Percentiles rank a stretch among this genome's conserved stretches.
These are phyloP conservation scores for Corynorhinus townsendii DNA, from an alignment of 2,113 vertebrate genomes.

Conservation along the genomic window DNA sequence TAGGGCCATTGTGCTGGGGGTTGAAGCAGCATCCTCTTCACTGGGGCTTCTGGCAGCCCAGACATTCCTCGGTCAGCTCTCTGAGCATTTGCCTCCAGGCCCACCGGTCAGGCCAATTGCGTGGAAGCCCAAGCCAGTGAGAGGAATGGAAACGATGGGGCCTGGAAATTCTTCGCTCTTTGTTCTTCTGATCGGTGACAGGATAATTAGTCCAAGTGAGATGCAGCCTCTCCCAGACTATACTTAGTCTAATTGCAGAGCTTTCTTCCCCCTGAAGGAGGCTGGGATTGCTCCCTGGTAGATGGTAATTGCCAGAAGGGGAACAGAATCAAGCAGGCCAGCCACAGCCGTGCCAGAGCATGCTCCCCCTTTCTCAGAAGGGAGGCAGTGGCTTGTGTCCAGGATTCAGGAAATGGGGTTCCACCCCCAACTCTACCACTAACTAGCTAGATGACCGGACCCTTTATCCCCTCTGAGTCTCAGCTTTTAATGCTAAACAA, in stretches of 20 bases:
- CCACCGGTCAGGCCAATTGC: neutral
- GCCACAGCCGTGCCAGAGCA: neutral
- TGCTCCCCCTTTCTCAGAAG: neutral
- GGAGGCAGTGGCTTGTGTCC: no score
- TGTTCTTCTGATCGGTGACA: slow-evolving; percentile 54
- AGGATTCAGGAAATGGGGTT: neutral
- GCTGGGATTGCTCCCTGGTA: neutral
- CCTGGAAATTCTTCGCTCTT: slow-evolving; percentile 37
- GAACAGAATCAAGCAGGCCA: neutral
- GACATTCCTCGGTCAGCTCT: neutral
- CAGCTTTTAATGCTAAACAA: neutral
- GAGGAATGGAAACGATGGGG: slow-evolving; percentile 1
- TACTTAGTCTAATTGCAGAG: slow-evolving; percentile 64
- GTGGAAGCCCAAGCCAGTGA: neutral
- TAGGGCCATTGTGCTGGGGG: neutral
- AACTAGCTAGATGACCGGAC: no score
- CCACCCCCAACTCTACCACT: no score
- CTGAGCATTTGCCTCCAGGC: neutral
- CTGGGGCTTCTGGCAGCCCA: neutral
- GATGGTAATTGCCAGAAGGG: neutral
- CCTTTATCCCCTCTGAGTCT: neutral
- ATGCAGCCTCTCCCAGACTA: slow-evolving; percentile 14
- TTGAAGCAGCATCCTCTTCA: rapidly evolving
- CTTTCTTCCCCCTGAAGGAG: slow-evolving; percentile 13
- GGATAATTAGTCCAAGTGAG: slow-evolving; percentile 60